phyloP scores from a whole-genome alignment of 2,797 vertebrate species.

The Clarias laeviceps region DNA sequence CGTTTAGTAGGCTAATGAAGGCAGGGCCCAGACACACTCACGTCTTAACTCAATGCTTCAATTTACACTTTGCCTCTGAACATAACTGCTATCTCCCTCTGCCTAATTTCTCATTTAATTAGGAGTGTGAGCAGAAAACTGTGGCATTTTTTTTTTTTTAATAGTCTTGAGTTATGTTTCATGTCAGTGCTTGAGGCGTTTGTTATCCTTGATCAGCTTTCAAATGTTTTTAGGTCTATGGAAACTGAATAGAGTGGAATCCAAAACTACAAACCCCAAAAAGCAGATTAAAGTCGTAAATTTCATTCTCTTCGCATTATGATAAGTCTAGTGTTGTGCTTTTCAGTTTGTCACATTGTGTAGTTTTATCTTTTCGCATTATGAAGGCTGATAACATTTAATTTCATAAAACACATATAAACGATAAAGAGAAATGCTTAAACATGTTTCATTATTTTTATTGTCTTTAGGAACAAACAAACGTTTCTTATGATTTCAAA shows the following conservation, averaged over 20 bases:
- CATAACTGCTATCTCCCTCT: slow-evolving; percentile 37
- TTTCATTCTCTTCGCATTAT: not conserved
- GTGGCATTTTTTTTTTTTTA: not conserved
- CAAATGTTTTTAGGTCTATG: not conserved
- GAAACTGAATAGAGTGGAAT: slow-evolving; percentile 4
- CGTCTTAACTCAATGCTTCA: slow-evolving; percentile 35
- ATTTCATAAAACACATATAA: not conserved
- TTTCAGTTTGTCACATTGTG: not conserved
- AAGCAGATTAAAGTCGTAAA: not conserved
- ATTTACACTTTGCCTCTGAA: slow-evolving; percentile 41
- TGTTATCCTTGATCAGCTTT: slow-evolving; percentile 33
- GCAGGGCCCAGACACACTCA: slow-evolving; percentile 51
- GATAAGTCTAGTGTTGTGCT: not conserved
- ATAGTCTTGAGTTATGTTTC: slow-evolving; percentile 7
- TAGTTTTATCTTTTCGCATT: not conserved
- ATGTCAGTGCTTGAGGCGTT: slow-evolving; percentile 5
- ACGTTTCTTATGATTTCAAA: not conserved
- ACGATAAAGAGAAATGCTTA: not conserved
- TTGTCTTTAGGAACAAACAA: not conserved
- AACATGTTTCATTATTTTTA: not conserved
- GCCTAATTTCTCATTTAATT: slow-evolving; percentile 38
- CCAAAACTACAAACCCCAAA: not conserved
- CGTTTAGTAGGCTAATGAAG: slow-evolving; percentile 54
- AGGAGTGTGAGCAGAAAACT: slow-evolving; percentile 11
- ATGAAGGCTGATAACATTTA: not conserved